Evolutionary conservation across 2,888 invertebrate species (phyloP), one percentile per base, ranked within the genome.

Genomic region (Melanostoma scalare): DNA sequence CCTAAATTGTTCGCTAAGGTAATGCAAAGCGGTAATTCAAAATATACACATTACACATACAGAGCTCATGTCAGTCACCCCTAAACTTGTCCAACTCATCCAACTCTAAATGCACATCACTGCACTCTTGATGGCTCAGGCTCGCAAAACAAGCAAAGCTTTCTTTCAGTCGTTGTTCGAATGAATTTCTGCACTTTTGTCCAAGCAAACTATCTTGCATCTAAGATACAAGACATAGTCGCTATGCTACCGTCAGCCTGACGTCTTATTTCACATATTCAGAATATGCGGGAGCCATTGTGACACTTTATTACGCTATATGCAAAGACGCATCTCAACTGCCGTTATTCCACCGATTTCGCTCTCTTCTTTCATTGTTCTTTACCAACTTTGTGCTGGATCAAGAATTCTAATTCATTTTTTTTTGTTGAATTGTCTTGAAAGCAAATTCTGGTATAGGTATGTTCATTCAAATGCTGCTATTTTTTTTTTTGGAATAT

Each of bases 311-410:
- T 72, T 77, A 77, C 44, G 77, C 81, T 68, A 67, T 68, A 79
- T 84, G 78, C 74, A 84, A 40, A 85, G 69, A 60, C 68, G 72
- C 84, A 80, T 85, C 76, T 84, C 72, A 31, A 58, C 68, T 85
- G 69, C 85, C 85, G 85, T 85, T 85, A 85, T 76, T 85, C 77
- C 63, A 74, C 76, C 80, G 80, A 85, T 85, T 85, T 80, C 71
- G 67, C 52, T 60, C 72, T 56, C 53, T 33, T 46, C 69, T 52
- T 68, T 53, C 35, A 55, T 9, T 44, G 65, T 71, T 75, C 71
- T 61, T 77, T 82, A 77, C 81, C 72, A 82, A 77, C 77, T 82
- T 77, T 60, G 72, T 63, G 81, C 55, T 77, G 55, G 53, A 63
- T 77, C 48, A 50, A 50, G 81, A 82, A 82, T 82, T 82, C 73